Evolutionary conservation across 2,797 vertebrate species (phyloP).

Genomic region (Dryobates pubescens): DNA sequence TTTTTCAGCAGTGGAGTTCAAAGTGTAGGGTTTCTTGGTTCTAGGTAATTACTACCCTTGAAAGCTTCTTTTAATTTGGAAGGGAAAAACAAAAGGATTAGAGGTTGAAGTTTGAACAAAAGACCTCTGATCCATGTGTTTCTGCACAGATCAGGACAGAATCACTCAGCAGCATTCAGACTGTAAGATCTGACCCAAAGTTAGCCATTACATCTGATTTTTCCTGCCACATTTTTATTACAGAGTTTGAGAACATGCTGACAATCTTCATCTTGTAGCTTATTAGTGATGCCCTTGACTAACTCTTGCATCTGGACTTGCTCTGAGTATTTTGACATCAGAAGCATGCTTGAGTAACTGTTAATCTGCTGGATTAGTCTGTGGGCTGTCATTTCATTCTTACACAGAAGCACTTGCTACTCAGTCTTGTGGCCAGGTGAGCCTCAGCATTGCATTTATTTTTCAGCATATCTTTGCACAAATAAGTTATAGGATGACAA

Average conservation of each 20-base stretch:
- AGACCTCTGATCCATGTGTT: not conserved
- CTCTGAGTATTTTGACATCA: not conserved
- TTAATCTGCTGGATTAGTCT: not conserved
- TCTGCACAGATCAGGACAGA: not conserved
- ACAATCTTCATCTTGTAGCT: not conserved
- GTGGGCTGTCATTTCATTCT: not conserved
- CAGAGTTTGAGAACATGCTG: not conserved
- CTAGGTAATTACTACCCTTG: not conserved
- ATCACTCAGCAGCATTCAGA: not conserved
- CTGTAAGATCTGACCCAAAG: not conserved
- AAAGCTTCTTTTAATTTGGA: not conserved
- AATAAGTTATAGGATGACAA: not conserved
- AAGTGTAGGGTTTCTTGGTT: not conserved
- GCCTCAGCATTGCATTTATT: not conserved
- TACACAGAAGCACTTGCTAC: not conserved
- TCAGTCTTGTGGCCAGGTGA: not conserved
- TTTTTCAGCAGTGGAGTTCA: not conserved
- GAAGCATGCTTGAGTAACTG: not conserved
- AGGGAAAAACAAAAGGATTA: not conserved
- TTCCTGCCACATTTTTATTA: slow-evolving; percentile 3
- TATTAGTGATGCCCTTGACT: not conserved
- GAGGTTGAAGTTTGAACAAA: not conserved
- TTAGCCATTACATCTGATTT: slow-evolving; percentile 6
- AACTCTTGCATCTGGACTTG: not conserved
- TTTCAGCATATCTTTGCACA: not conserved